Evolutionary conservation across 2,113 vertebrate genomes (phyloP).

Genomic region (Bufo gargarizans): DNA sequence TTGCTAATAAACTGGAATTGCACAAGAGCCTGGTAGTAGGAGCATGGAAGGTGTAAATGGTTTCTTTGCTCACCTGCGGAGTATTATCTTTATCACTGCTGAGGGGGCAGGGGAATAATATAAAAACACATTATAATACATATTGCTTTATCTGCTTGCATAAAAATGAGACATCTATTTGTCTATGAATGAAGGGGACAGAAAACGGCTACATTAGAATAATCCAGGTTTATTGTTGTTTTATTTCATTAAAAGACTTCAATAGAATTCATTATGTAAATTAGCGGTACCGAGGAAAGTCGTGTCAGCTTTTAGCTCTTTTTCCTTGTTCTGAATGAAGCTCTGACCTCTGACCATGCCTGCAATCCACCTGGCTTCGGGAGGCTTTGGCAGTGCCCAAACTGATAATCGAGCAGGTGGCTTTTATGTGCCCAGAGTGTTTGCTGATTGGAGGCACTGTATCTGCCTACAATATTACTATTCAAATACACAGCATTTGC

Average conservation of each 20-base stretch:
- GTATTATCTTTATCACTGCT: not conserved
- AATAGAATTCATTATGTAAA: conserved; percentile 53
- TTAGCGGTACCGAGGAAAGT: conserved; percentile 19
- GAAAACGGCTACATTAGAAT: conserved; percentile 29
- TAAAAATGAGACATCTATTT: conserved; percentile 36
- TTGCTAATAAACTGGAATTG: not conserved
- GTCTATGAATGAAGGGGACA: not conserved
- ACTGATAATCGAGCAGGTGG: conserved; percentile 52
- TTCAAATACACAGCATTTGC: conserved; percentile 26
- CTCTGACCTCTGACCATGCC: conserved; percentile 23
- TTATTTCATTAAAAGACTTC: conserved; percentile 41
- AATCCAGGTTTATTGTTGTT: conserved; percentile 39
- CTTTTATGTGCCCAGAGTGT: conserved; percentile 28
- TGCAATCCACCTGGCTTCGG: conserved; percentile 49
- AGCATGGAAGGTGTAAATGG: conserved; percentile 23
- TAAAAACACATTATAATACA: not conserved
- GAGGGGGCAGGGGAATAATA: too few relatives aligned
- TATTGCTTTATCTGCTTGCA: not conserved
- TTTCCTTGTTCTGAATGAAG: conserved; percentile 22
- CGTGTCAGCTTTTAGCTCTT: conserved; percentile 49
- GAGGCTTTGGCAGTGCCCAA: conserved; percentile 17
- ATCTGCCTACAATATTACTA: conserved; percentile 18
- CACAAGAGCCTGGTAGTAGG: not conserved
- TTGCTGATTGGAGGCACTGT: not conserved
- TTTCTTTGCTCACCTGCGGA: conserved; percentile 42